phyloP scores from a whole-genome alignment of 2,888 invertebrate species.

The Acanthosepion lycidas region DNA sequence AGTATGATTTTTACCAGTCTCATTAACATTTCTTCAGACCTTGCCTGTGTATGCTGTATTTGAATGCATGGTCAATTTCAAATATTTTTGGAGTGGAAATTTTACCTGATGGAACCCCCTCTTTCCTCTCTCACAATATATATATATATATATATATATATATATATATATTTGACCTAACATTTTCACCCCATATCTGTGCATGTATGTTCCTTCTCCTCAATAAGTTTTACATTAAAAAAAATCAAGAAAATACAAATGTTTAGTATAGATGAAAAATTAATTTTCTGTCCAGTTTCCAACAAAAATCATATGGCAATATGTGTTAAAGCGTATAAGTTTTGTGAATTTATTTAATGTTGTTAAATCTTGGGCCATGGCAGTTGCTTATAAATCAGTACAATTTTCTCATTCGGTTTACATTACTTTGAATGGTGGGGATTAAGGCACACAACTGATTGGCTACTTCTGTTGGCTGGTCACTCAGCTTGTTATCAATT shows the following conservation, averaged over 20 bases:
- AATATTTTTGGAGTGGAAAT: background rate
- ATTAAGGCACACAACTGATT: background rate
- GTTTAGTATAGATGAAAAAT: background rate
- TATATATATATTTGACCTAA: too few relatives aligned
- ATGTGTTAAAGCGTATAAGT: background rate
- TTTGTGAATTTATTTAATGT: background rate
- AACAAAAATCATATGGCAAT: background rate
- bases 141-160: too few relatives aligned
- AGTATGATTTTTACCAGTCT: background rate
- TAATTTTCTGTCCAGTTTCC: background rate
- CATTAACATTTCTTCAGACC: background rate
- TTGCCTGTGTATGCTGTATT: background rate
- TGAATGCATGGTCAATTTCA: background rate
- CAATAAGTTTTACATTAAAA: background rate
- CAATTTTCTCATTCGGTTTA: background rate
- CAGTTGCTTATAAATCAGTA: background rate
- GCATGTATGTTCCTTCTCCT: background rate
- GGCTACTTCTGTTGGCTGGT: background rate
- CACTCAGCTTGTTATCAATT: background rate
- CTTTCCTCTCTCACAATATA: too few relatives aligned
- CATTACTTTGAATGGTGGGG: background rate
- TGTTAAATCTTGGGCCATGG: background rate
- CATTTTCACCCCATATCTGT: too few relatives aligned
- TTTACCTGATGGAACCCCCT: too few relatives aligned
- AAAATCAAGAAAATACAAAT: background rate